phyloP scores from a whole-genome alignment of 2,888 invertebrate species.

The Bombylius discolor region DNA sequence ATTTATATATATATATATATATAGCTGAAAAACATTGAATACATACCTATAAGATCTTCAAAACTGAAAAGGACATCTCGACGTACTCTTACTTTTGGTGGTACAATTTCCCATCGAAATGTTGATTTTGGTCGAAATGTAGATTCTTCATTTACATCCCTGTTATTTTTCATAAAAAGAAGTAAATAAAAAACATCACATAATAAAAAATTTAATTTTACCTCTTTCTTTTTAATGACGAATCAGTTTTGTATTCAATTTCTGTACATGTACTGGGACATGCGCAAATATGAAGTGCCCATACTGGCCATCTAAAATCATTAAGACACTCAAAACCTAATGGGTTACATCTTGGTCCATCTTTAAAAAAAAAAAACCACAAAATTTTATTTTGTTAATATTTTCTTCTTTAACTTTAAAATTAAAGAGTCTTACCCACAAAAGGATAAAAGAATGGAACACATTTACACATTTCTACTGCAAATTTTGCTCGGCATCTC shows the following conservation, averaged over 20 bases:
- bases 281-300: slow-evolving; percentile 19
- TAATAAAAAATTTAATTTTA: neutral
- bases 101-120: slow-evolving; percentile 41
- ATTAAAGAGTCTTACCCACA: slow-evolving; percentile 18
- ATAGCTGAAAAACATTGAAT: no score
- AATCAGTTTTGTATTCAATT: neutral
- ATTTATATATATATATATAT: neutral
- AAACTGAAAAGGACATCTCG: slow-evolving; percentile 44
- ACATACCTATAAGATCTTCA: slow-evolving; percentile 45
- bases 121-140: slow-evolving; percentile 29
- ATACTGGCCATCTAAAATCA: slow-evolving; percentile 32
- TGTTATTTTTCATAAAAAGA: neutral
- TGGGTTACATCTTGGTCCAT: slow-evolving; percentile 27
- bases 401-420: no score
- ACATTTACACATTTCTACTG: slow-evolving; percentile 42
- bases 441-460: slow-evolving; percentile 43
- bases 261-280: slow-evolving; percentile 31
- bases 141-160: slow-evolving; percentile 6
- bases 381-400: neutral
- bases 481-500: slow-evolving; percentile 39
- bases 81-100: slow-evolving; percentile 41
- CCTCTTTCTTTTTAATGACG: neutral
- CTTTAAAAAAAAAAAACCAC: slow-evolving; percentile 7
- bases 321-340: slow-evolving; percentile 30
- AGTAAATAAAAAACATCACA: neutral